These are phyloP conservation scores for Siphlonurus alternatus DNA, from an alignment of 2,888 invertebrate genomes.

Conservation along the genomic window DNA sequence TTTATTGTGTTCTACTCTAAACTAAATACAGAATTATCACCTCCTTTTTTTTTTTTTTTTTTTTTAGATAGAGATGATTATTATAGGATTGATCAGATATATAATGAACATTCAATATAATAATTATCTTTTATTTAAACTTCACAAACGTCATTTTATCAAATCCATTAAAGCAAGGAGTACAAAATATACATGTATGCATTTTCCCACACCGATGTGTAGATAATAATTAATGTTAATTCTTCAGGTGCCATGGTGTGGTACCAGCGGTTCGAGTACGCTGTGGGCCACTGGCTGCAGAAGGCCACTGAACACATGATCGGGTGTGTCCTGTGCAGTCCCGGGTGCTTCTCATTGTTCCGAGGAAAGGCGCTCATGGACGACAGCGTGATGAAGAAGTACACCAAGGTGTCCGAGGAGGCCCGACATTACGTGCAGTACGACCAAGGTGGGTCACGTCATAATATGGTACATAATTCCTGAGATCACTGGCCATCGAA, in stretches of 20 bases:
- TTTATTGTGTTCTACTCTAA: too few relatives aligned
- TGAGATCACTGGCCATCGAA: neutral
- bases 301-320: constrained; percentile 36
- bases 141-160: too few relatives aligned
- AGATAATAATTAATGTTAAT: neutral
- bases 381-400: constrained; percentile 34
- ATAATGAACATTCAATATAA: too few relatives aligned
- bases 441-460: constrained; percentile 27
- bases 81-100: too few relatives aligned
- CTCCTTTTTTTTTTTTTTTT: too few relatives aligned
- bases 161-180: too few relatives aligned
- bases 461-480: neutral
- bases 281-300: constrained; percentile 37
- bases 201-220: too few relatives aligned
- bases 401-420: constrained; percentile 27
- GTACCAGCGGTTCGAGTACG: constrained; percentile 39
- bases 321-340: constrained; percentile 35
- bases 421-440: constrained; percentile 27
- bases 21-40: too few relatives aligned
- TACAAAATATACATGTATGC: too few relatives aligned
- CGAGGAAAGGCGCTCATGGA: constrained; percentile 35
- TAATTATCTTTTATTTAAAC: too few relatives aligned
- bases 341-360: constrained; percentile 38
- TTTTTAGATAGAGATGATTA: too few relatives aligned
- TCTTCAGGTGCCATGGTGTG: constrained; percentile 32